Evolutionary conservation across 1,140 invertebrate genomes (phyloP).

Genomic region (Platyscapa corneri): DNA sequence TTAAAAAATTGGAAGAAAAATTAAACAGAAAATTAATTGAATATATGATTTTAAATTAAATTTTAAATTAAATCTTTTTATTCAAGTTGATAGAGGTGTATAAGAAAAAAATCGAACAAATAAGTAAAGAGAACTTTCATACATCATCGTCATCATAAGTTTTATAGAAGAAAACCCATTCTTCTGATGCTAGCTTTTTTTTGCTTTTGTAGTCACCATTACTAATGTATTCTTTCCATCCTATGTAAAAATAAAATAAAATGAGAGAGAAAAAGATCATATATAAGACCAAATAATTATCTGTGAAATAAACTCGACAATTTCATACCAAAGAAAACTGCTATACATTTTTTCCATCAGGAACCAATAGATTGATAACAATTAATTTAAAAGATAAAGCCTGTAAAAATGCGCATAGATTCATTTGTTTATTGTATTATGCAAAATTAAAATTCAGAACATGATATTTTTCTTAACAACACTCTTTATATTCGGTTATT

Average conservation of each 20-base stretch:
- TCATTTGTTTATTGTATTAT: too few species aligned
- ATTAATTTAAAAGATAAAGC: constrained; percentile 62
- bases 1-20: too few species aligned
- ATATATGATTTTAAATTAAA: too few species aligned
- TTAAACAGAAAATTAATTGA: constrained; percentile 1
- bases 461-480: too few species aligned
- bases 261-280: constrained; percentile 1
- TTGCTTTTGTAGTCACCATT: constrained; percentile 28
- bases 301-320: too few species aligned
- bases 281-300: too few species aligned
- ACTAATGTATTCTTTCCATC: constrained; percentile 41
- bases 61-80: constrained; percentile 50
- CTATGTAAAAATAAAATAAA: constrained; percentile 13
- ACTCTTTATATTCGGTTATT: too few species aligned
- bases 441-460: too few species aligned
- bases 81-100: constrained; percentile 13
- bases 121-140: background rate
- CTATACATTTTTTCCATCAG: background rate
- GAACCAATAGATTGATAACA: constrained; percentile 57
- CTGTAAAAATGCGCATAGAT: constrained; percentile 36
- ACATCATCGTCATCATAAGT: constrained; percentile 49
- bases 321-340: too few species aligned
- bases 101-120: background rate
- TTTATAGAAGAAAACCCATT: background rate
- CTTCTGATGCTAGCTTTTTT: constrained; percentile 50